Conservation (phyloP, 2,113 vertebrate species). For the Fregetta grallaria region DNA sequence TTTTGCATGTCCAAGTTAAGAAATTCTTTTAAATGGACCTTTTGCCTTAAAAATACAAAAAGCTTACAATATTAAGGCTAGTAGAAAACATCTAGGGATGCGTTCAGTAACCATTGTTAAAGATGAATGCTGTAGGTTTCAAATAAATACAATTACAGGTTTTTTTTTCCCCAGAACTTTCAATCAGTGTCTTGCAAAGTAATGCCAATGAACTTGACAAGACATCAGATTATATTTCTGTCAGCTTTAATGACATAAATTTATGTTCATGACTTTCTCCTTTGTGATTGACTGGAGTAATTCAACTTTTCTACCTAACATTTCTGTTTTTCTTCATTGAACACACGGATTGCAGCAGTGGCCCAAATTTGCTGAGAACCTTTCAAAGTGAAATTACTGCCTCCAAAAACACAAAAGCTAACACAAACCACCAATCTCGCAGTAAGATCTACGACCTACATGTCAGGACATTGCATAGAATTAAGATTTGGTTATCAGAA, state of each 20-base stretch:
- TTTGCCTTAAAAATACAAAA: not conserved
- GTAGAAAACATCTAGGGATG: not conserved
- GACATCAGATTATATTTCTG: not conserved
- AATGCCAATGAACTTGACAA: not conserved
- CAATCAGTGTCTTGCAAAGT: not conserved
- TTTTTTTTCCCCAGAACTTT: not conserved
- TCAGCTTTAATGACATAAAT: not conserved
- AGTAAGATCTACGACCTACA: not conserved
- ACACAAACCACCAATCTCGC: accelerated
- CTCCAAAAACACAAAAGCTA: not conserved
- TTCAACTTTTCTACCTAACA: not conserved
- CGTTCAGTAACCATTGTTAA: not conserved
- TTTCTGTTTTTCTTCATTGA: not conserved
- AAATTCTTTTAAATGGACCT: not conserved
- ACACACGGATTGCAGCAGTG: not conserved
- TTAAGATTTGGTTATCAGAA: not conserved
- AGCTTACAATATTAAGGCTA: not conserved
- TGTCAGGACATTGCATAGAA: not conserved
- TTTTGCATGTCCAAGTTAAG: not conserved
- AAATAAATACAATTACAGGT: not conserved
- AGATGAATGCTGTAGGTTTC: not conserved
- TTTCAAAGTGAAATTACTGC: not conserved
- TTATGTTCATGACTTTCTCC: not conserved
- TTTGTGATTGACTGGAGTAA: too few relatives aligned
- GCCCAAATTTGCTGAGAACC: not conserved